phyloP scores from a whole-genome alignment of 35 echinoderm and acorn worm genomes.

The Strongylocentrotus purpuratus region DNA sequence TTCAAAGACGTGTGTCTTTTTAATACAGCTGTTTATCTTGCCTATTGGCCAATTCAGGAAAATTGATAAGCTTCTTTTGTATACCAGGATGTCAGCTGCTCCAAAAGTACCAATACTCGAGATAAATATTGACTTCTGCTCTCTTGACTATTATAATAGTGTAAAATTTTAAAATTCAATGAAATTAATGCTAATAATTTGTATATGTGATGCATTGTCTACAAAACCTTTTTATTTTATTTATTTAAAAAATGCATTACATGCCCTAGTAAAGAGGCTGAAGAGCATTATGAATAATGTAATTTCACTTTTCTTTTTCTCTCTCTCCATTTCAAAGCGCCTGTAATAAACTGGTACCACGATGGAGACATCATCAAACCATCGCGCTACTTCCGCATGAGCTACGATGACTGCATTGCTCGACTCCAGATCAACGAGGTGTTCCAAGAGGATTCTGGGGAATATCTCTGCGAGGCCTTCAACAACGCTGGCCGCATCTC shows the following conservation, averaged over 20 bases:
- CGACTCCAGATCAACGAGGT: slow-evolving; percentile 91
- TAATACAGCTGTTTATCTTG: too few relatives aligned
- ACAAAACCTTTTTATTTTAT: too few relatives aligned
- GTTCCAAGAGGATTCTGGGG: slow-evolving; percentile 89
- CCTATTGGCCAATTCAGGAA: neutral
- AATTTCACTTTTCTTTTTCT: neutral
- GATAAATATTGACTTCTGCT: too few relatives aligned
- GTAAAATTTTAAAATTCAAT: too few relatives aligned
- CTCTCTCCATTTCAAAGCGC: slow-evolving; percentile 59
- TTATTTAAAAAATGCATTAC: neutral
- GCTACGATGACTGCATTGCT: slow-evolving; percentile 77
- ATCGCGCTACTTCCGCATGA: slow-evolving; percentile 95
- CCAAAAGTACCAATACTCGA: too few relatives aligned
- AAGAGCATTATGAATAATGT: neutral
- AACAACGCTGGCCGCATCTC: slow-evolving; percentile 64
- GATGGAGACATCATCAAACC: slow-evolving; percentile 93
- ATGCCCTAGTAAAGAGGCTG: neutral
- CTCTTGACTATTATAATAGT: too few relatives aligned
- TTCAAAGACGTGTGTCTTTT: too few relatives aligned
- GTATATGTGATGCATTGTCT: too few relatives aligned
- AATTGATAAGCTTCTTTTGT: neutral
- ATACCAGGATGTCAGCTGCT: too few relatives aligned
- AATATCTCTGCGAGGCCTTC: slow-evolving; percentile 81
- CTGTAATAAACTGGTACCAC: slow-evolving; percentile 89
- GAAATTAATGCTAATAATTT: too few relatives aligned